phyloP scores from a whole-genome alignment of 2,113 vertebrate genomes.

The Eidolon helvum region DNA sequence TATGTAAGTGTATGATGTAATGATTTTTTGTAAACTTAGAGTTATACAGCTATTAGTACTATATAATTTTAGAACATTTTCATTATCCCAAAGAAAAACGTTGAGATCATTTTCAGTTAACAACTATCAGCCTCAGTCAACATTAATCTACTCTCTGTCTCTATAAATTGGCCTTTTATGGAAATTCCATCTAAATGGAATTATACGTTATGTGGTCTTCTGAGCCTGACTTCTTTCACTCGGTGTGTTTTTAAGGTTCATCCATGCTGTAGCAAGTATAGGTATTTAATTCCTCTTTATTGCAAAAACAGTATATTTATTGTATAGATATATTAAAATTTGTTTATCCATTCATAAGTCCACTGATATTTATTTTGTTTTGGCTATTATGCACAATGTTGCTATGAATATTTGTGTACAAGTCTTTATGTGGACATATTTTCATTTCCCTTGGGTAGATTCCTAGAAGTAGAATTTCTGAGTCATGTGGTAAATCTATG shows the following conservation, averaged over 20 bases:
- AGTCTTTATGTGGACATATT: neutral
- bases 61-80: neutral
- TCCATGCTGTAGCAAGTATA: neutral
- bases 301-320: neutral
- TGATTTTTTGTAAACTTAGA: neutral
- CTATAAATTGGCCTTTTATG: neutral
- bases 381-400: neutral
- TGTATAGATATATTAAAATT: neutral
- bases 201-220: neutral
- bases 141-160: neutral
- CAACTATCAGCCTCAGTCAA: neutral
- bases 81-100: neutral
- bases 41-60: neutral
- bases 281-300: neutral
- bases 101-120: neutral
- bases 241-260: neutral
- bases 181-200: neutral
- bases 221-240: neutral
- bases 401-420: neutral
- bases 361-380: neutral
- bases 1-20: neutral
- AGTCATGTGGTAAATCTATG: neutral
- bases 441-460: conserved; percentile 18
- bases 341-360: neutral
- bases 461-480: neutral